Conservation (phyloP, 2,797 vertebrate genomes). For the Meriones psammophilus region DNA sequence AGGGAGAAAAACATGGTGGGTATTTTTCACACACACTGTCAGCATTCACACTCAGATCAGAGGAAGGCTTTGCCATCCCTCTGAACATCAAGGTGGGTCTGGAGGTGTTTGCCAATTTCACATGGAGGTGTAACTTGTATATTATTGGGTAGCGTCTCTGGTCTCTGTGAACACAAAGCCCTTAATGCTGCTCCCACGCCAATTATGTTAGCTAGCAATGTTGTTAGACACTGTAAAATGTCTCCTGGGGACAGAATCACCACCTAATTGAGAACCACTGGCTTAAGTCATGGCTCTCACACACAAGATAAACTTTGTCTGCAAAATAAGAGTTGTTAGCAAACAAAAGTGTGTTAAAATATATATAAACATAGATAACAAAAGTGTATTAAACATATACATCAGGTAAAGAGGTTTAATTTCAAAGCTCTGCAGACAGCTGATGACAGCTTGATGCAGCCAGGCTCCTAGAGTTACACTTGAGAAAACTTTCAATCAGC, state of each 20-base stretch:
- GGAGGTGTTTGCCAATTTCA: background rate
- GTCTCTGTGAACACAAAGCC: background rate
- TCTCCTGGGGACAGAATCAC: background rate
- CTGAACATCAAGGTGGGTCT: background rate
- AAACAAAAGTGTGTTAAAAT: slow-evolving; percentile 32
- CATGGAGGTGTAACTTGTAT: accelerated
- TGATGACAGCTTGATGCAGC: background rate
- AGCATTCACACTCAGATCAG: background rate
- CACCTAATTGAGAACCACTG: background rate
- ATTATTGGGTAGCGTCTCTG: background rate
- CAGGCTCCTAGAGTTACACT: background rate
- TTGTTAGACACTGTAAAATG: background rate
- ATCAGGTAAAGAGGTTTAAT: slow-evolving; percentile 65
- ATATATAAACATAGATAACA: background rate
- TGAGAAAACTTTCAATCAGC: slow-evolving; percentile 14
- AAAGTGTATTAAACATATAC: slow-evolving; percentile 49
- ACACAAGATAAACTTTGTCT: slow-evolving; percentile 30
- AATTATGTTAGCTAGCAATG: background rate
- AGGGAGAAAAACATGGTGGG: background rate
- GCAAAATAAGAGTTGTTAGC: slow-evolving; percentile 31
- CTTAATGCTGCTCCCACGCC: background rate
- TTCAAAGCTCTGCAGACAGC: slow-evolving; percentile 51
- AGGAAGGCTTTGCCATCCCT: background rate
- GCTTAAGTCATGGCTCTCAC: background rate
- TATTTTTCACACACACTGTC: background rate